phyloP scores from a whole-genome alignment of 2,888 invertebrate genomes.

The Synanthedon andrenaeformis region DNA sequence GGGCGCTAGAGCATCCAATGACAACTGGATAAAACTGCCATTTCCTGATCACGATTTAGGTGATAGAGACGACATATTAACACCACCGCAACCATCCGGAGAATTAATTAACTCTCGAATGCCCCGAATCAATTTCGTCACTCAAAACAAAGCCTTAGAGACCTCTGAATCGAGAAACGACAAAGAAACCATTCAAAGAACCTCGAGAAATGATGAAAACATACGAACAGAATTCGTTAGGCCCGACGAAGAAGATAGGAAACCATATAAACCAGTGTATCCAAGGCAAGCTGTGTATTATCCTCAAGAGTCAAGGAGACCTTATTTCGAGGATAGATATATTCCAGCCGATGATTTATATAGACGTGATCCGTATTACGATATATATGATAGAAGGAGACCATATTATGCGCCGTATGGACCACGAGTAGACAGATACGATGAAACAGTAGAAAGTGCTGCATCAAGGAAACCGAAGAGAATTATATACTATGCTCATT shows the following conservation, averaged over 20 bases:
- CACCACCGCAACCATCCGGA: slow-evolving; percentile 65
- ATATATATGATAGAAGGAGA: slow-evolving; percentile 48
- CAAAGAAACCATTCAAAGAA: slow-evolving; percentile 56
- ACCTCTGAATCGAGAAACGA: slow-evolving; percentile 63
- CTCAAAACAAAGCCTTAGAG: slow-evolving; percentile 69
- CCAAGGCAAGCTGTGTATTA: slow-evolving; percentile 61
- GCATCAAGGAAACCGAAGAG: slow-evolving; percentile 67
- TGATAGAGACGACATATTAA: slow-evolving; percentile 50
- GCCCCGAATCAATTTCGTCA: slow-evolving; percentile 76
- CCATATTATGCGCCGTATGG: slow-evolving; percentile 35
- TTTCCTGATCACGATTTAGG: slow-evolving; percentile 50
- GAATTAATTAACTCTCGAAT: slow-evolving; percentile 70
- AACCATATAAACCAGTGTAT: slow-evolving; percentile 50
- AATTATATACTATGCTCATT: slow-evolving; percentile 77
- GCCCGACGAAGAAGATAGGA: slow-evolving; percentile 46
- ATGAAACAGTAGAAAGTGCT: slow-evolving; percentile 49
- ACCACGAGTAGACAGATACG: slow-evolving; percentile 50
- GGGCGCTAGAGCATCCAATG: slow-evolving; percentile 70
- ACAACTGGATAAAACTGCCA: slow-evolving; percentile 73
- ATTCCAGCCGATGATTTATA: slow-evolving; percentile 49
- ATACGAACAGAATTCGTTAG: slow-evolving; percentile 59
- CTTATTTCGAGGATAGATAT: slow-evolving; percentile 50
- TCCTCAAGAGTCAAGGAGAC: slow-evolving; percentile 54
- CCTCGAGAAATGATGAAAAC: slow-evolving; percentile 42
- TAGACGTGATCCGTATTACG: slow-evolving; percentile 53